Conservation (phyloP, 2,113 vertebrate genomes). For the Lathamus discolor region DNA sequence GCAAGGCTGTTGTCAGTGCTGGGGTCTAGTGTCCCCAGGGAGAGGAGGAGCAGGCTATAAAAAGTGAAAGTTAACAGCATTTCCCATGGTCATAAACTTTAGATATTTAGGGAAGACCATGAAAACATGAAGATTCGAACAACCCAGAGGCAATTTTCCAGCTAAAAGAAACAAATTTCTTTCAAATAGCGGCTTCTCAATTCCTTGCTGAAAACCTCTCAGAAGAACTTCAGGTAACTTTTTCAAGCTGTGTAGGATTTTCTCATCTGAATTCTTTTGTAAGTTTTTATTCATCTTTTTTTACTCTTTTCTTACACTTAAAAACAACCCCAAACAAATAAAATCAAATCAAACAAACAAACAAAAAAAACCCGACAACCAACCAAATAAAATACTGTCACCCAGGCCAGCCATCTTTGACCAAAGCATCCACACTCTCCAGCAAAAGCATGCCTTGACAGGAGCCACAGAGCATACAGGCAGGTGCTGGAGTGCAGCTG, state of each 20-base stretch:
- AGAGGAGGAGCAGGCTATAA: not conserved
- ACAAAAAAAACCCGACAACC: accelerated
- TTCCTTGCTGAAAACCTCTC: not conserved
- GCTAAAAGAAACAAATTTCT: not conserved
- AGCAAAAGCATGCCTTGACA: not conserved
- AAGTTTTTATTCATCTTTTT: not conserved
- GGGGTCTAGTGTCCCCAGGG: not conserved
- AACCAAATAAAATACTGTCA: not conserved
- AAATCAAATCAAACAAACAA: accelerated
- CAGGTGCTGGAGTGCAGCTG: not conserved
- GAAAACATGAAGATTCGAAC: not conserved
- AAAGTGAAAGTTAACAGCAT: not conserved
- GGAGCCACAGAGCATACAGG: accelerated
- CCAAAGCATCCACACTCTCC: not conserved
- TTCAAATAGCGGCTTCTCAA: not conserved
- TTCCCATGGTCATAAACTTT: not conserved
- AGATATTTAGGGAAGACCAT: not conserved
- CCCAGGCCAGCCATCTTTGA: not conserved
- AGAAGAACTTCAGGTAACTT: not conserved
- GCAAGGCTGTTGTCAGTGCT: accelerated
- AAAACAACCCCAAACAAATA: accelerated
- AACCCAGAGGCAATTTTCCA: not conserved
- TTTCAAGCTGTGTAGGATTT: not conserved
- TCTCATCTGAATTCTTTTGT: not conserved
- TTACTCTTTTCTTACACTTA: not conserved